phyloP scores from a whole-genome alignment of 1,140 invertebrate genomes.

The Aphis craccivora region DNA sequence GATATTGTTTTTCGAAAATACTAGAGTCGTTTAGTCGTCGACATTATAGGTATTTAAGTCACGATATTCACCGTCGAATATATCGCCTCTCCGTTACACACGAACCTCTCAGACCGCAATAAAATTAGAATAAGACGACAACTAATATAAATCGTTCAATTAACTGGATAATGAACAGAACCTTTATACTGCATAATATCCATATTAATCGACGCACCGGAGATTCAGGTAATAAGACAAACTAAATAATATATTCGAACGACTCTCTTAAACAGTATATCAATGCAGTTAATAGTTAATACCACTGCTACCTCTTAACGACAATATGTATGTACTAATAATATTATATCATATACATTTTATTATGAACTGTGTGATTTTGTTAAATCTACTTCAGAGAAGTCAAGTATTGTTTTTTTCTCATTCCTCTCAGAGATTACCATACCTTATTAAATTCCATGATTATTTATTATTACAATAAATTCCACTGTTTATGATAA shows the following conservation, averaged over 20 bases:
- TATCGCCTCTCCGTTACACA: background rate
- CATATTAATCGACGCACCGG: background rate
- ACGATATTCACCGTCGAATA: background rate
- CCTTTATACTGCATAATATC: background rate
- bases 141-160: slow-evolving; percentile 13
- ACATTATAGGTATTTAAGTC: background rate
- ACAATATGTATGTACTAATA: background rate
- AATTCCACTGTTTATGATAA: background rate
- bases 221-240: background rate
- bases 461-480: background rate
- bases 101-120: background rate
- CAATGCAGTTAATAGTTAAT: background rate
- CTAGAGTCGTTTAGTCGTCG: background rate
- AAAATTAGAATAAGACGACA: slow-evolving; percentile 2
- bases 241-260: background rate
- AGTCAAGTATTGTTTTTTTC: background rate
- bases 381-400: background rate
- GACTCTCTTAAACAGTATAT: background rate
- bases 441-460: background rate
- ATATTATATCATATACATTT: background rate
- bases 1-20: background rate
- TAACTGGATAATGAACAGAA: background rate
- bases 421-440: background rate
- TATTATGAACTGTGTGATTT: background rate
- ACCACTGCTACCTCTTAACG: background rate